Evolutionary conservation across 1,140 invertebrate species (phyloP), one percentile per base, ranked within the genome.

Genomic region (Radopholus similis): DNA sequence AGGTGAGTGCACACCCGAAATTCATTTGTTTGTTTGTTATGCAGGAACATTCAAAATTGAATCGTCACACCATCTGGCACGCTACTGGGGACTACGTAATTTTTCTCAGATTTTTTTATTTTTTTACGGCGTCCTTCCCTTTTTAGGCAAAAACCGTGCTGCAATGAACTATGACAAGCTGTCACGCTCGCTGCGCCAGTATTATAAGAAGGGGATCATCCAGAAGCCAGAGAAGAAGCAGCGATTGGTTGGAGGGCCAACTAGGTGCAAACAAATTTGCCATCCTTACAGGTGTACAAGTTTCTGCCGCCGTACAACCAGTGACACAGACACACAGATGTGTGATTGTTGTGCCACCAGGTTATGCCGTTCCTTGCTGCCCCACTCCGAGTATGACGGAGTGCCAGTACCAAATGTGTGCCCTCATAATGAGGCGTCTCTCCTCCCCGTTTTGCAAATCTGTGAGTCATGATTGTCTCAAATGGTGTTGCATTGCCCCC

Each of bases 181-280:
- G 35, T 95, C 92, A 63, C 88, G 95, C 47, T 96, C 93, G 70
- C 95, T 99, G 73, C 86, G 95, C 18, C 95, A 99, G 84, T 99
- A 99, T 85, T 98, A 99, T 87, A 97, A 97, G 84, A 98, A 98
- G 84, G 93, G 93, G 47, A 98, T 99, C 84, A 98, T 99, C 91
- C 95, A 95, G 86, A 99, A 99, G 84, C 97, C 95, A 2, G 92
- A 95, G 80, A 87, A 95, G 40, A 95, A 93, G 66, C 95, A 98
- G 85, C 88, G 95, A 80, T 87, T 99, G 67, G 51, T 64, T 3
- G 13, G 35, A n/a, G n/a, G n/a, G n/a, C n/a, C n/a, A n/a, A n/a
- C n/a, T n/a, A n/a, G n/a, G n/a, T n/a, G n/a, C n/a, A n/a, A n/a
- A n/a, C n/a, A 15, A 15, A 56, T 56, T 56, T 56, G 6, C 18